Evolutionary conservation across 2,113 vertebrate genomes (phyloP).

Genomic region (Cheilinus undulatus): DNA sequence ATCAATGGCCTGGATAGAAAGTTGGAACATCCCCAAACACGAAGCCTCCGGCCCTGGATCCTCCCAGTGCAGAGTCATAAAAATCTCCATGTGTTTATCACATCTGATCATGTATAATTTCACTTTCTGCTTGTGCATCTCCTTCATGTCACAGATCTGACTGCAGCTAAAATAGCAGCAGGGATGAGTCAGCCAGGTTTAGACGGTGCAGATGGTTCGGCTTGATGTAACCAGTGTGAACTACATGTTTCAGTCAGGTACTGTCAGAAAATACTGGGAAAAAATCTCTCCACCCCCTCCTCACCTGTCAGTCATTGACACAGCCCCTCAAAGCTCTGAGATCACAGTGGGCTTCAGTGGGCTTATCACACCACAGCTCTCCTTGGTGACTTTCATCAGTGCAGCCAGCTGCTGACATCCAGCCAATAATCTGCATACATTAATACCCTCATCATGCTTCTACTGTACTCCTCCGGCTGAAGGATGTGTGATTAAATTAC

Average conservation of each 20-base stretch:
- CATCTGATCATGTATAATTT: background rate
- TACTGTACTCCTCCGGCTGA: constrained; percentile 41
- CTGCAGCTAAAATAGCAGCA: background rate
- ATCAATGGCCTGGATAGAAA: too few species aligned
- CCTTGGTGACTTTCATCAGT: constrained; percentile 45
- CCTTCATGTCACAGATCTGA: background rate
- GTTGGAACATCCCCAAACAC: too few species aligned
- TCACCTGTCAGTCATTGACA: constrained; percentile 48
- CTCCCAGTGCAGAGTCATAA: too few species aligned
- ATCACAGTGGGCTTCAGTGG: constrained; percentile 17
- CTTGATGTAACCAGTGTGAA: constrained; percentile 28
- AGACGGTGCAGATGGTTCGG: constrained; percentile 12
- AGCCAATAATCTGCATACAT: constrained; percentile 71
- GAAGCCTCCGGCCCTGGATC: too few species aligned
- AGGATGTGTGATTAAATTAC: constrained; percentile 75
- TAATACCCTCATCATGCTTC: constrained; percentile 59
- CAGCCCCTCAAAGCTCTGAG: constrained; percentile 16
- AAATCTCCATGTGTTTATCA: too few species aligned
- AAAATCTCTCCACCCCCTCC: constrained; percentile 20
- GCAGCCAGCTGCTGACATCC: constrained; percentile 54
- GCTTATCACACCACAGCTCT: constrained; percentile 32
- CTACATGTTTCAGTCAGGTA: constrained; percentile 9
- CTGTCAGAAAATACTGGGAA: constrained; percentile 37
- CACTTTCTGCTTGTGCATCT: background rate
- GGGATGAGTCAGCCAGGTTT: background rate